Evolutionary conservation across 2,888 invertebrate genomes (phyloP), one percentile per base, ranked within the genome.

Genomic region (Chaetogeoica ovagalla): DNA sequence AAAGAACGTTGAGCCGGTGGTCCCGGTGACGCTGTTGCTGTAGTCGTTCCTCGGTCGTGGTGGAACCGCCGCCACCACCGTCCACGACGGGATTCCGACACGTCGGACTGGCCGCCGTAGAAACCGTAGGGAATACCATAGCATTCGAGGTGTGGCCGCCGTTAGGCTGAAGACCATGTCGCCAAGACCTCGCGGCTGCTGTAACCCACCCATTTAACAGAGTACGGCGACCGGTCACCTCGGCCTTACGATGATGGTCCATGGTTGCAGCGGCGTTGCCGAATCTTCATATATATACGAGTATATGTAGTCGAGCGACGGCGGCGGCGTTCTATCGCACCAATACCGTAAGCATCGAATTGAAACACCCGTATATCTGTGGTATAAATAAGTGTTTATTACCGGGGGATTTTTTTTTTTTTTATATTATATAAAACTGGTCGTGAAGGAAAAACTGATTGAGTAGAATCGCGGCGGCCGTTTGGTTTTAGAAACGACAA

Each of bases 181-280:
- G 75, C 75, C 66, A 75, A 75, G 75, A 43, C 15, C 39, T 75
- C 17, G 75, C 66, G 17, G 75, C 75, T 19, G 65, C 75, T 43
- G 65, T 75, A 7, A 75, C 43, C 21, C 66, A 75, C 23, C 75
- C 75, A 15, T 75, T 75, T 0, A 75, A 75, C 7, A 75, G 3
- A 4, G 57, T 39, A 19, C 66, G 75, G 43, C 65, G 75, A 7
- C 66, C 23, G 2, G 55, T 43, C 8, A 17, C 19, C 0, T 75
- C 75, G 17, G 55, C 23, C 11, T 2, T 65, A 65, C 23, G 65
- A 11, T 43, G 66, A 21, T 57, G 57, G n/a, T 66, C 19, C 65
- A 66, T 66, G 66, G 15, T n/a, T 21, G 23, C n/a, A 55, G n/a
- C n/a, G n/a, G 9, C 60, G 30, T n/a, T 52, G 62, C 15, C 55